Percentiles rank a stretch among this genome's conserved stretches.
phyloP scores from a whole-genome alignment of 1,140 invertebrate species.

The Pogonomyrmex barbatus region DNA sequence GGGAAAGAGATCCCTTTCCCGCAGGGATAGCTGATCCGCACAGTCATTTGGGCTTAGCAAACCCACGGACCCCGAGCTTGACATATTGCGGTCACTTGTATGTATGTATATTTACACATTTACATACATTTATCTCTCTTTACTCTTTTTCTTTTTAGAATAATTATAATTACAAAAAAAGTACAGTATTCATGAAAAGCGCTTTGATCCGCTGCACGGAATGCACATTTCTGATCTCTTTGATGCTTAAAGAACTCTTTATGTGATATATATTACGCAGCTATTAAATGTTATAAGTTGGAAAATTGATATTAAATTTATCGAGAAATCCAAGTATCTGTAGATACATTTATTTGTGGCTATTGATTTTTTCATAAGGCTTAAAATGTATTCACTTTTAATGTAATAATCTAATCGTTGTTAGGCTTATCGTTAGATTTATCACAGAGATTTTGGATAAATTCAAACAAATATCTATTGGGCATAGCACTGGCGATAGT shows the following conservation, averaged over 20 bases:
- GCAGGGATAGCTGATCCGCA: neutral
- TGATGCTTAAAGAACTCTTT: neutral
- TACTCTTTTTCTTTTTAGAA: neutral
- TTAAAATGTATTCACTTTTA: slow-evolving; percentile 1
- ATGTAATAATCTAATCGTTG: neutral
- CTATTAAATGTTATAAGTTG: neutral
- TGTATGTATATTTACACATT: neutral
- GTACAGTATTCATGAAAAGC: neutral
- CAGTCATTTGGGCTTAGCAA: neutral
- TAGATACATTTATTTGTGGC: neutral
- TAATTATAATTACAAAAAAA: neutral
- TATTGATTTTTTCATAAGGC: neutral
- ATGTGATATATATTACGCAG: neutral
- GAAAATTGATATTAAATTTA: neutral
- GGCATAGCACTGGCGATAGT: neutral
- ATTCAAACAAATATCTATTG: neutral
- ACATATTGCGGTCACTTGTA: neutral
- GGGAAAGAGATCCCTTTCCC: neutral
- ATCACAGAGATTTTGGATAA: slow-evolving; percentile 3
- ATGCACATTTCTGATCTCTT: neutral
- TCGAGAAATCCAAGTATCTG: neutral
- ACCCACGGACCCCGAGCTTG: neutral
- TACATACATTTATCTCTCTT: neutral
- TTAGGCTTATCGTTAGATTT: slow-evolving; percentile 6
- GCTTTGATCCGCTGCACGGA: neutral